Percentiles rank a stretch among this genome's conserved stretches.
Evolutionary conservation across 2,888 invertebrate genomes (phyloP).

Genomic region (Belgica antarctica): DNA sequence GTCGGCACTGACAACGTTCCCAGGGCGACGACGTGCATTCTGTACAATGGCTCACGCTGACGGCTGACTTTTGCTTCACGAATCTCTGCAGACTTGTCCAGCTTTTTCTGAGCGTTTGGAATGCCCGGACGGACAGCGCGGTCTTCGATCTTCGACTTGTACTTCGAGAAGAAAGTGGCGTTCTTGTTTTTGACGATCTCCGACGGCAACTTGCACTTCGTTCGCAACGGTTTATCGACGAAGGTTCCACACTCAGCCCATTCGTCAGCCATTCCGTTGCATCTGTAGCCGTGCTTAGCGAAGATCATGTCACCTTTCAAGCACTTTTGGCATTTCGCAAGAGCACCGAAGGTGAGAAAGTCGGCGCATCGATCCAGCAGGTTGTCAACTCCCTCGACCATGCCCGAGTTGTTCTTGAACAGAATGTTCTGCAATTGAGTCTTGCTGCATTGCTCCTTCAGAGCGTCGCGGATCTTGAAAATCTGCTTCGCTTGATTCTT

Average conservation of each 20-base stretch:
- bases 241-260: constrained; percentile 84
- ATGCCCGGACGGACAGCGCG: constrained; percentile 57
- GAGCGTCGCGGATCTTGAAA: constrained; percentile 65
- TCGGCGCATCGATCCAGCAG: constrained; percentile 76
- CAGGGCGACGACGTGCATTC: constrained; percentile 72
- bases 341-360: constrained; percentile 82
- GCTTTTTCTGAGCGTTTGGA: constrained; percentile 13
- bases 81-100: constrained; percentile 33
- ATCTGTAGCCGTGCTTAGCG: constrained; percentile 76
- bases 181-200: constrained; percentile 58
- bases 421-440: constrained; percentile 60
- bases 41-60: constrained; percentile 68
- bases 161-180: constrained; percentile 54
- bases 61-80: constrained; percentile 60
- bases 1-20: constrained; percentile 61
- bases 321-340: constrained; percentile 77
- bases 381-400: constrained; percentile 65
- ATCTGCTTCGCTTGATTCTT: constrained; percentile 68
- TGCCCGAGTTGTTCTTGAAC: constrained; percentile 68
- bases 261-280: constrained; percentile 77
- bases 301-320: constrained; percentile 68
- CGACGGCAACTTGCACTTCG: constrained; percentile 66
- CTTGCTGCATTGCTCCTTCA: constrained; percentile 62
- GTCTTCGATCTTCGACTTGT: constrained; percentile 60
- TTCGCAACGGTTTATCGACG: constrained; percentile 70